Base-by-base conservation (phyloP, 2,113 vertebrate species). In the Aix galericulata region DNA sequence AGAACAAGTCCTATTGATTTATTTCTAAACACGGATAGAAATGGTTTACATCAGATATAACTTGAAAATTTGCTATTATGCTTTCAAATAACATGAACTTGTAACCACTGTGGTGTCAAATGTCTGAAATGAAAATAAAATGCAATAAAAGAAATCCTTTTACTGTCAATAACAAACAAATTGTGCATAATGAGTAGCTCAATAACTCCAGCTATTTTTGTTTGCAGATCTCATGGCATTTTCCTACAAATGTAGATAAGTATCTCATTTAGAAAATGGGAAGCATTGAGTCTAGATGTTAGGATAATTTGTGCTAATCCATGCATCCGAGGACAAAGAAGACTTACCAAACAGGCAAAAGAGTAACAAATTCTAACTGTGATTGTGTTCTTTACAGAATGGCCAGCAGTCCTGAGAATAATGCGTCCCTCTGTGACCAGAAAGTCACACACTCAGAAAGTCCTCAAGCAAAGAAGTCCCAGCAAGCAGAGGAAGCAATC, bases 401-500 rank as follows among this genome's bases (percentile, higher is more conserved):
- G 98, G 97, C 98, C 71, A 75, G 89, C 74, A 91, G 32, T 90
- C 89, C 95, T 25, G 94, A 96, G 94, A 94, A 36, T 68, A 86
- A 93, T 3, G 4, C 73, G 3, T 62, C 76, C n/a, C 77, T 89
- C 52, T 73, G 68, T 2, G 6, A 8, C 91, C 97, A 97, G 74
- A 97, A 95, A n/a, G 71, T 88, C 58, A 6, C 71, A 4, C 5
- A 7, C 83, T 85, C n/a, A 1, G 97, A 95, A 71, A 85, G 62
- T 93, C 60, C 85, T 36, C 95, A 75, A 82, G 81, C 72, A 74
- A 98, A 96, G 94, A 98, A 88, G 86, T 95, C 81, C 69, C 98
- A 97, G 88, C 91, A 76, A 46, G 96, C 96, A 42, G 98, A 98
- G 89, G 98, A 99, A 55, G 98, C 98, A 76, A 29, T 81, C 52